These are phyloP conservation scores for Nansenia antarctica DNA, from an alignment of 2,113 vertebrate species.

Conservation along the genomic window DNA sequence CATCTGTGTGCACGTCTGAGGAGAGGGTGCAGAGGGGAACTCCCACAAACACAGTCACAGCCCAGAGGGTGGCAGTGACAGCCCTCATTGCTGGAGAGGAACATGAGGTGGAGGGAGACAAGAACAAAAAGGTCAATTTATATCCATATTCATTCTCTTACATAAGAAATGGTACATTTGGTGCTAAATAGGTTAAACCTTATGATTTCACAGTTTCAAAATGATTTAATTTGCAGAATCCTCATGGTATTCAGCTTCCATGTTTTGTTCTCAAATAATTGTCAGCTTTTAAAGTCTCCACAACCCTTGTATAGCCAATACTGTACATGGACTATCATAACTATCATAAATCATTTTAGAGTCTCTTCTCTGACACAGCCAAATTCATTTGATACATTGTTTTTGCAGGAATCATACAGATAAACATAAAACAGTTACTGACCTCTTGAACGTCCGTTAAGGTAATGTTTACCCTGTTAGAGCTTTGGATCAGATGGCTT, in stretches of 20 bases:
- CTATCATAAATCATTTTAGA: neutral
- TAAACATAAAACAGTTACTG: neutral
- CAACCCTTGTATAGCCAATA: too few relatives aligned
- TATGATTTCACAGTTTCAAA: neutral
- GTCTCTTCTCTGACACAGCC: neutral
- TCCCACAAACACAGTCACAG: slow-evolving; percentile 16
- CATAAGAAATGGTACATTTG: too few relatives aligned
- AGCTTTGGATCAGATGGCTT: too few relatives aligned
- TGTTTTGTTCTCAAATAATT: neutral
- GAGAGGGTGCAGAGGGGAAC: slow-evolving; percentile 8
- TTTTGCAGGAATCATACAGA: too few relatives aligned
- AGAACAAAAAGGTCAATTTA: too few relatives aligned
- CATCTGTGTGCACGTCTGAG: neutral
- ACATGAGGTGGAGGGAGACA: too few relatives aligned
- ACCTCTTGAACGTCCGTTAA: neutral
- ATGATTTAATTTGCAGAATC: neutral
- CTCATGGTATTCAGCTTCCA: neutral
- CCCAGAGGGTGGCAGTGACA: slow-evolving; percentile 20
- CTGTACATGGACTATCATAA: neutral
- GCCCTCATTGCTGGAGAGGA: slow-evolving; percentile 41
- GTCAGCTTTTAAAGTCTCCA: neutral
- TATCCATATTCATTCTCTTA: too few relatives aligned
- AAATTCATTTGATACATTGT: too few relatives aligned
- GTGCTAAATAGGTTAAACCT: too few relatives aligned
- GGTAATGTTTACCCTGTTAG: neutral